Evolutionary conservation across 2,113 vertebrate genomes (phyloP).

Genomic region (Elephantulus edwardii): DNA sequence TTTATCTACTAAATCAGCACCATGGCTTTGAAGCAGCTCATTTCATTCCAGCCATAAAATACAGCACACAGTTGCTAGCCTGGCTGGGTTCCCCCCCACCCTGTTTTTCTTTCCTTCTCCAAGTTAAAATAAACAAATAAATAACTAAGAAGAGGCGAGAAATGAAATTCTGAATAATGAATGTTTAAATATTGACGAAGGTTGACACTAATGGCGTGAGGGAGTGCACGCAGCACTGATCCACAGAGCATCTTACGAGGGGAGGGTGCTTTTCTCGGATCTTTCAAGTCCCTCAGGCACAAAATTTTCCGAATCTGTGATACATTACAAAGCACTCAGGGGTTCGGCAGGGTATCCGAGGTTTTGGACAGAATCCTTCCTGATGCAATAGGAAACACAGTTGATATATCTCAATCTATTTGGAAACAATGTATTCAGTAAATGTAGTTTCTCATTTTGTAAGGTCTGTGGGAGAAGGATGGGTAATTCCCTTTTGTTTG

Average conservation of each 20-base stretch:
- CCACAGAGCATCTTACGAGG: neutral
- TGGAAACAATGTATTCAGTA: slow-evolving; percentile 64
- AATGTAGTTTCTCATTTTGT: slow-evolving; percentile 33
- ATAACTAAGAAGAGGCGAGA: neutral
- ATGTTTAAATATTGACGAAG: slow-evolving; percentile 79
- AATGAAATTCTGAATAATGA: slow-evolving; percentile 78
- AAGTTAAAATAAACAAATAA: neutral
- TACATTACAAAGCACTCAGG: neutral
- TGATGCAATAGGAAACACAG: slow-evolving; percentile 14
- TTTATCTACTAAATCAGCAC: slow-evolving; percentile 79
- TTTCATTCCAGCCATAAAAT: slow-evolving; percentile 70
- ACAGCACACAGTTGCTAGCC: slow-evolving; percentile 58
- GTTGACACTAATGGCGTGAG: slow-evolving; percentile 71
- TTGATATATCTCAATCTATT: slow-evolving; percentile 57
- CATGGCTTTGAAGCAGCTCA: slow-evolving; percentile 71
- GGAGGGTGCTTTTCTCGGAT: slow-evolving; percentile 2
- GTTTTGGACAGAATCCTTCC: neutral
- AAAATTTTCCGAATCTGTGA: slow-evolving; percentile 32
- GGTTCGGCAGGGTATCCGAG: neutral
- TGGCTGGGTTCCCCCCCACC: too few species aligned
- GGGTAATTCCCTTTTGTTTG: too few species aligned
- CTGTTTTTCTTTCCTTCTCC: slow-evolving; percentile 66
- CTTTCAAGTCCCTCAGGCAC: slow-evolving; percentile 12
- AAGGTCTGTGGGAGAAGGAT: too few species aligned
- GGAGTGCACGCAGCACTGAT: neutral